Base-by-base conservation (phyloP, 2,888 invertebrate species). In the Cosmorhoe ocellata region DNA sequence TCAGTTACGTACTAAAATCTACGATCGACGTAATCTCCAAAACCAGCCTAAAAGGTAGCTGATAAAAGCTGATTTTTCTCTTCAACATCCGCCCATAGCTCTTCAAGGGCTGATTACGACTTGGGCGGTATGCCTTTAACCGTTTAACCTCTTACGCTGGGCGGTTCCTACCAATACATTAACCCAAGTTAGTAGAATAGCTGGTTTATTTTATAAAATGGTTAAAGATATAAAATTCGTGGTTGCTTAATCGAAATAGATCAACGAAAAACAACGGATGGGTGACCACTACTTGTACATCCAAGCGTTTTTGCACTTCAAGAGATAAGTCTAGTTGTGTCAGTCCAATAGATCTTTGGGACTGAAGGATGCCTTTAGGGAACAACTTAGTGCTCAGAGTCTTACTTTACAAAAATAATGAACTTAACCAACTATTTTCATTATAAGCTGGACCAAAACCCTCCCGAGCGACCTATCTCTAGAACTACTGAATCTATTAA, bases 401-500 rank as follows among this genome's bases (percentile, higher is more conserved):
- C n/a, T n/a, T n/a, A n/a, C n/a, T n/a, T n/a, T n/a, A n/a, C n/a
- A n/a, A n/a, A n/a, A n/a, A n/a, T 18, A 18, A 18, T 18, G 2
- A 18, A 36, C 10, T 37, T n/a, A 18, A 31, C 42, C 10, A 41
- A 41, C 37, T 42, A 3, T 7, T 49, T 49, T 38, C 9, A 11
- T 18, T 24, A 24, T 11, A 18, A 42, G 36, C 41, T 31, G 7
- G 3, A 12, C 30, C 24, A 37, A 37, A 14, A 41, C 37, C 37
- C 32, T 43, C 41, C 39, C 46, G 24, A 31, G 45, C 44, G 42
- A 36, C 45, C 55, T 52, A 58, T 56, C 59, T 59, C 38, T 18
- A 26, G 42, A 54, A 50, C 59, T 56, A 59, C 56, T 51, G 51
- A 51, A 59, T 54, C 59, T 56, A 56, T 59, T 59, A 51, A 59